Base-by-base conservation (phyloP, 2,797 vertebrate species). In the Mus minutoides region DNA sequence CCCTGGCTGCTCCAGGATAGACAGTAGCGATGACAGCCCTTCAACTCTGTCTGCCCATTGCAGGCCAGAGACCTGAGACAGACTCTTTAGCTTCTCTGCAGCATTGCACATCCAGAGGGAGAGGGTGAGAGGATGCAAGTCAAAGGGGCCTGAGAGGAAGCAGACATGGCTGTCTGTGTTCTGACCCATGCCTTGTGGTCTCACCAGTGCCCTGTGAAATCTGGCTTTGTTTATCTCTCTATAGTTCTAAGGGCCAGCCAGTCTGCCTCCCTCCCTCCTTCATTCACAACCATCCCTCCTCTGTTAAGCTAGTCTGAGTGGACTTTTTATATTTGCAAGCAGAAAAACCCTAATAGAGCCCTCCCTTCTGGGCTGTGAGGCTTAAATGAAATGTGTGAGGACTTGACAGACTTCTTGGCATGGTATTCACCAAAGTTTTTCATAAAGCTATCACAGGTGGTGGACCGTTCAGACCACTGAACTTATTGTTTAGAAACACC, bases 311-410 rank as follows among this genome's bases (percentile, higher is more conserved):
- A 86, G 37, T 40, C 52, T 40, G 37, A 84, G 56, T 60, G 83
- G 62, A 37, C 64, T 43, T 88, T 85, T 89, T 67, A 62, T 77
- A 83, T 87, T 54, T 92, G n/a, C 1, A 49, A 93, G 43, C 40
- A 88, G 12, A 92, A 79, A 87, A 76, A 71, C 19, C 73, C 54
- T 86, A 46, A 26, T 12, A 40, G 83, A 91, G 37, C 31, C 22
- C 6, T 46, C 78, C 46, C 24, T 34, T 76, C 52, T 49, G 46
- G n/a, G 11, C 49, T 12, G 12, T 54, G 11, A 94, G 54, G 22
- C 58, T 52, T 71, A 69, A 92, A 77, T 31, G 11, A 91, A 62
- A 26, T 24, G 24, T 69, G 5, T 21, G 13, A 67, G 31, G 10
- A 1, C 31, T 75, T 56, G 24, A 34, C 2, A 43, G 69, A 94